phyloP scores from a whole-genome alignment of 2,113 vertebrate genomes.

The Salvator merianae region DNA sequence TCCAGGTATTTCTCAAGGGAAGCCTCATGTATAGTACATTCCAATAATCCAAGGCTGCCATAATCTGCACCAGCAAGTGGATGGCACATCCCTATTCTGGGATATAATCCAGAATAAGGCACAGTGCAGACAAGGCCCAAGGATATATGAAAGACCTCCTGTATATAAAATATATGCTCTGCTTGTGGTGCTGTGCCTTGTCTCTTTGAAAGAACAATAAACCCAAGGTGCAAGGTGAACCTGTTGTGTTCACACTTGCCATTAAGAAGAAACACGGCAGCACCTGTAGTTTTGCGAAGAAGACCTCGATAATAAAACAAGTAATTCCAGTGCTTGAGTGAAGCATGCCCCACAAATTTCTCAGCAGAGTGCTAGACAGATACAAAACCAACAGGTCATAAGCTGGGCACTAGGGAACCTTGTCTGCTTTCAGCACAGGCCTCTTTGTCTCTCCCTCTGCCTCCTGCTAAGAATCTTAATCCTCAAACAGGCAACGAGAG shows the following conservation, averaged over 20 bases:
- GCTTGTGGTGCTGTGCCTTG: neutral
- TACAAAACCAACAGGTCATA: neutral
- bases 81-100: too few relatives aligned
- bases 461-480: slow-evolving; percentile 18
- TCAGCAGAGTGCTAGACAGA: too few relatives aligned
- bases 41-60: too few relatives aligned
- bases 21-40: too few relatives aligned
- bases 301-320: neutral
- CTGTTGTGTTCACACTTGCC: neutral
- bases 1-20: too few relatives aligned
- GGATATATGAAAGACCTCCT: neutral
- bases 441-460: slow-evolving; percentile 4
- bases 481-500: slow-evolving; percentile 12
- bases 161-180: neutral
- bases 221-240: neutral
- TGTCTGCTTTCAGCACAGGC: neutral
- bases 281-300: neutral
- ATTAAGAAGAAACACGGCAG: neutral
- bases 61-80: too few relatives aligned
- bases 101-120: too few relatives aligned
- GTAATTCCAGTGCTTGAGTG: neutral
- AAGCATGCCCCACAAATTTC: neutral
- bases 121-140: too few relatives aligned
- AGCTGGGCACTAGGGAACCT: neutral
- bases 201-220: neutral